Conservation (phyloP, 1,140 invertebrate genomes). For the Trypoxylus dichotomus region DNA sequence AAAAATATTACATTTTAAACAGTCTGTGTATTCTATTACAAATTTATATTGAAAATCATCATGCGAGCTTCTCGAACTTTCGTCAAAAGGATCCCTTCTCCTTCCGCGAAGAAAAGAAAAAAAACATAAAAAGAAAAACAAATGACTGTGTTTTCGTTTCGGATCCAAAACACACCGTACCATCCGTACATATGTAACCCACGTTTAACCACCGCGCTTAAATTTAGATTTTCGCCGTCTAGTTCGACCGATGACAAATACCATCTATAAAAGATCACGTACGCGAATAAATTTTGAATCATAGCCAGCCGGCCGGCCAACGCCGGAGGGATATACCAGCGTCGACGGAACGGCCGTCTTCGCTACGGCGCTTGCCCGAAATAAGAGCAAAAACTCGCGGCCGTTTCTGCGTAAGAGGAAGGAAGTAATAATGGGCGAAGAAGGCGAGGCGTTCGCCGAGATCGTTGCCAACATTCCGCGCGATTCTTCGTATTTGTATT, state of each 20-base stretch:
- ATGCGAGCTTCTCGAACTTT: too few species aligned
- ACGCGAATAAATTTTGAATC: constrained; percentile 27
- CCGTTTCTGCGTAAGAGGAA: constrained; percentile 29
- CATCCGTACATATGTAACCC: too few species aligned
- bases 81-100: too few species aligned
- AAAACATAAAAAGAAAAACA: neutral
- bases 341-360: neutral
- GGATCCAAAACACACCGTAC: neutral
- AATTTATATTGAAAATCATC: too few species aligned
- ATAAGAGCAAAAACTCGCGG: constrained; percentile 8
- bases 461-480: constrained; percentile 12
- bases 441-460: neutral
- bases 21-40: too few species aligned
- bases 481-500: constrained; percentile 2
- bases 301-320: neutral
- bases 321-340: neutral
- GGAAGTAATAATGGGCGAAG: constrained; percentile 25
- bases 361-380: neutral
- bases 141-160: neutral
- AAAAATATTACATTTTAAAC: too few species aligned
- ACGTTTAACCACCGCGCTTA: neutral
- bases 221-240: constrained; percentile 15
- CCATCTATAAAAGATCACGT: constrained; percentile 29
- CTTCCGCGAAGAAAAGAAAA: neutral
- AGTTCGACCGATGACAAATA: constrained; percentile 24